Base-by-base conservation (phyloP, 2,797 vertebrate species). In the Enteromius viviparus region DNA sequence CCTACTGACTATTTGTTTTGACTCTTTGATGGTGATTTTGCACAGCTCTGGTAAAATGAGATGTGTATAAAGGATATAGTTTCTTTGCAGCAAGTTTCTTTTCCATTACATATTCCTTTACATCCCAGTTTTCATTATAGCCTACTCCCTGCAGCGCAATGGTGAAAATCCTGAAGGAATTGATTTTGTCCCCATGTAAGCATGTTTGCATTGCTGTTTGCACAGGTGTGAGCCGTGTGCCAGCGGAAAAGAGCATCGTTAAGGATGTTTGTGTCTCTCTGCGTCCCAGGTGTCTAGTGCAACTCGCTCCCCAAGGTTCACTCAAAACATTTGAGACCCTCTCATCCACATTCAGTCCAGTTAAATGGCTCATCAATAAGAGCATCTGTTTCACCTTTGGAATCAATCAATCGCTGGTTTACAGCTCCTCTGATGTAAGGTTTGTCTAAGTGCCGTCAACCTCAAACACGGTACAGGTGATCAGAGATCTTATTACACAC, bases 351-450 rank as follows among this genome's bases (percentile, higher is more conserved):
- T 77, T 76, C 78, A 85, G 76, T 87, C 84, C 85, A 65, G 84
- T 87, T 91, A 91, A 93, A 91, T 89, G 85, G 78, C 87, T 91
- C 85, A 89, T 91, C 89, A 88, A 91, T 90, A 91, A 84, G 78
- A 88, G 82, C 83, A 82, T 90, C 89, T 78, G 85, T 89, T 91
- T 92, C 84, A 90, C 87, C 87, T 79, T 45, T 88, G 87, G 89
- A 91, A 93, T 94, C 91, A 92, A 94, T 92, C 87, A 89, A 80
- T 89, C 83, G 64, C 81, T 90, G 85, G 79, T 83, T 81, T 87
- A 78, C 65, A 81, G 80, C 76, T 78, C 58, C 71, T 49, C 71
- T 81, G 66, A 85, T 81, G 74, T 83, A 77, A 80, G 76, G 81
- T 87, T 85, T 83, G 83, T 81, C 83, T 87, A 68, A 75, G 76